Base-by-base conservation (phyloP, 2,113 vertebrate genomes). In the Cyphomyrus plagiostoma region DNA sequence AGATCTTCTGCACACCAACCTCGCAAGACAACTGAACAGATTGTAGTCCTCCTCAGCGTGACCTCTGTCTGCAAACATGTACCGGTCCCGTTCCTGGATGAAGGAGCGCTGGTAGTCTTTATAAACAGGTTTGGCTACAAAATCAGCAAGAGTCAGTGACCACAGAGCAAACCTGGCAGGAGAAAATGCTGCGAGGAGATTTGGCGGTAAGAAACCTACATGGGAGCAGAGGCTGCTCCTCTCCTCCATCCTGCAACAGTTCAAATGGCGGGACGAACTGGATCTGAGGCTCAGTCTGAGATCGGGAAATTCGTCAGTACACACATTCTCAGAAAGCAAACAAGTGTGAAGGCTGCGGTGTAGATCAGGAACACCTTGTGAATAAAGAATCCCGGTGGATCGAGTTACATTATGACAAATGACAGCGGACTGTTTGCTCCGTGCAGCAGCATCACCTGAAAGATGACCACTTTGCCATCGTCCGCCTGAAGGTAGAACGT, bases 401-500 rank as follows among this genome's bases (percentile, higher is more conserved):
- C 23, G 1, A 11, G 10, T 66, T 66, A 66, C 58, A 66, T 66
- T 26, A 26, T 66, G 26, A n/a, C 30, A 39, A 74, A 13, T 30
- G 26, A 39, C 66, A 35, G 66, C n/a, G 15, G 30, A 56, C 53
- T 21, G 19, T 56, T 56, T 23, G 21, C 53, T 56, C 19, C 6
- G 53, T 56, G 53, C 53, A 56, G 4, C 1, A 1, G 8, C 0
- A 19, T 23, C 90, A 99, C 98, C 98, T 99, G 98, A 93, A 99
- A 99, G 94, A 99, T 97, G 52, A 99, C 96, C 45, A 99, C 97
- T 95, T 97, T 98, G 89, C 98, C 98, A 93, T 99, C 97, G 92
- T 99, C 98, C 23, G 97, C 98, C 93, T 99, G 98, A 92, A 99
- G 96, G 94, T 99, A 99, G 93, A 99, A 98, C 0, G 98, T 99